Base-by-base conservation (phyloP, 1,140 invertebrate genomes). In the Pseudobourletiella spinata region DNA sequence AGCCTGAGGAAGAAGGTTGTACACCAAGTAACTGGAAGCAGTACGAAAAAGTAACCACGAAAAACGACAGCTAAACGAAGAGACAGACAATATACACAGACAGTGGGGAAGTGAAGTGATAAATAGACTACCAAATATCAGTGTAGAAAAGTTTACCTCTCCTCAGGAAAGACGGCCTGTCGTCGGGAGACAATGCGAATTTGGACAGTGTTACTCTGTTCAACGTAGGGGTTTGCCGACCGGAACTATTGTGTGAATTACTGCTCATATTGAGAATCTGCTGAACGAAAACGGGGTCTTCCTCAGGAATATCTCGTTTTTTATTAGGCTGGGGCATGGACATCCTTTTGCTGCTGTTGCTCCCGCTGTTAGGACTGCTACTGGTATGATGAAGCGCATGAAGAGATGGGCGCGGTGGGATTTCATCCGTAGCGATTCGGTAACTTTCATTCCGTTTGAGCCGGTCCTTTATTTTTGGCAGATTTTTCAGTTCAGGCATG, bases 371-470 rank as follows among this genome's bases (percentile, higher is more conserved):
- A 22, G 6, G 46, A 48, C 20, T 48, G 18, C 20, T 14, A 20
- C 8, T 11, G 18, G 8, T 6, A 22, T 22, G 22, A 48, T 15
- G 8, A 26, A 30, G 50, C 14, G 50, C 6, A 32, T 46, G 42
- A n/a, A 51, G 54, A 14, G 44, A 39, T 25, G 30, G 29, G 8
- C 26, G 54, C 15, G 61, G 52, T 32, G 51, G 20, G 22, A 63
- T 24, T 24, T 67, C 65, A 26, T 67, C 65, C 6, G 81, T 83
- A 1, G 89, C 89, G 73, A 89, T 81, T 63, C 88, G 83, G 72
- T 91, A 91, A 75, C 88, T 90, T 73, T 90, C 87, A 73, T 87
- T 89, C 46, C 88, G 81, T 76, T 88, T 88, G 26, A 91, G 77
- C 73, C 82, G 82, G 44, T 71, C 70, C 46, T 70, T 65, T 20